Percentiles rank a stretch among this genome's conserved stretches.
Conservation (phyloP, 2,797 vertebrate genomes). For the Phoebastria nigripes region DNA sequence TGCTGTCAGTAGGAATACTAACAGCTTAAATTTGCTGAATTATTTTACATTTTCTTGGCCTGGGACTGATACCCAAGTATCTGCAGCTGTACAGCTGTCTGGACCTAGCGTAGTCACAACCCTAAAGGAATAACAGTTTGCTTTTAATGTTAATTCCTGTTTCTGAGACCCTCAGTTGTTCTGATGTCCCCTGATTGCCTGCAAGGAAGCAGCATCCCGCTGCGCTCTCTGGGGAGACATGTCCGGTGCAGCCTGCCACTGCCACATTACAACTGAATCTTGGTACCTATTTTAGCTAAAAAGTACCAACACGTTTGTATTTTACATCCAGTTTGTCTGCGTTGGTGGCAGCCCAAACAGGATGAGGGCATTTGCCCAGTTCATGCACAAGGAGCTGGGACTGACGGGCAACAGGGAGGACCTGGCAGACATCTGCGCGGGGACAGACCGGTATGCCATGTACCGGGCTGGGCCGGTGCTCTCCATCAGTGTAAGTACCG, state of each 20-base stretch:
- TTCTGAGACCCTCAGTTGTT: neutral
- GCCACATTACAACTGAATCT: neutral
- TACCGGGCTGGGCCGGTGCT: slow-evolving; percentile 86
- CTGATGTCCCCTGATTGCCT: accelerated
- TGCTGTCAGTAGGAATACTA: slow-evolving; percentile 16
- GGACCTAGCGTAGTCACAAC: accelerated
- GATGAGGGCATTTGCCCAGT: slow-evolving; percentile 86
- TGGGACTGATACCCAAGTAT: neutral
- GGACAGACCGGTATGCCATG: slow-evolving; percentile 87
- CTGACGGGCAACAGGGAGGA: slow-evolving; percentile 71
- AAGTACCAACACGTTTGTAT: accelerated
- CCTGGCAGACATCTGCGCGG: slow-evolving; percentile 80
- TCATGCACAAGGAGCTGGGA: slow-evolving; percentile 81
- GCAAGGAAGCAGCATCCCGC: accelerated
- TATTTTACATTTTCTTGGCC: slow-evolving; percentile 38
- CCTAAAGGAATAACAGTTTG: neutral
- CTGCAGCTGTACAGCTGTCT: neutral
- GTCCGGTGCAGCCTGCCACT: accelerated
- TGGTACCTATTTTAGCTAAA: neutral
- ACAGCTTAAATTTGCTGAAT: slow-evolving; percentile 7
- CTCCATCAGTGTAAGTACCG: slow-evolving; percentile 80
- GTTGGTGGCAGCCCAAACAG: slow-evolving; percentile 84
- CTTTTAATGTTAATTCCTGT: accelerated
- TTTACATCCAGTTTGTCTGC: slow-evolving; percentile 82
- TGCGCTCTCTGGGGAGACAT: neutral